Evolutionary conservation across 2,797 vertebrate species (phyloP).

Genomic region (Syngnathus acus): DNA sequence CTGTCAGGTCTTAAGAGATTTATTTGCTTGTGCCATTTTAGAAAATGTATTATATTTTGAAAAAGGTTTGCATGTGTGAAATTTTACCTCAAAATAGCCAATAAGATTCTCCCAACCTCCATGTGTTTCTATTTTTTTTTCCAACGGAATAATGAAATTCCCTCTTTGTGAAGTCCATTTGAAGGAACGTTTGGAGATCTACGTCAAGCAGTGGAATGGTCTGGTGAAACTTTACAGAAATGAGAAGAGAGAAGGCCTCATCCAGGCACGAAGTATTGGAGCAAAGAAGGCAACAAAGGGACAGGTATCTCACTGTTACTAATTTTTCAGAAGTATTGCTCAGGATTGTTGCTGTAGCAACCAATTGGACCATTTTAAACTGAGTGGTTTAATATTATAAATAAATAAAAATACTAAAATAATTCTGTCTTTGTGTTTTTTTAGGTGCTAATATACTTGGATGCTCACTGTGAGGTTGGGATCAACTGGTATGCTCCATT

Average conservation of each 20-base stretch:
- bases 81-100: not conserved
- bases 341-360: not conserved
- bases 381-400: not conserved
- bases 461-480: conserved; percentile 96
- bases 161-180: conserved; percentile 74
- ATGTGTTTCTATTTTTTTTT: not conserved
- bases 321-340: too few relatives aligned
- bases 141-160: not conserved
- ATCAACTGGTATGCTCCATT: conserved; percentile 96
- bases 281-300: conserved; percentile 81
- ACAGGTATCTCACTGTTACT: conserved; percentile 45
- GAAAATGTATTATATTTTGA: not conserved
- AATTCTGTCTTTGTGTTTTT: conserved; percentile 9
- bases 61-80: not conserved
- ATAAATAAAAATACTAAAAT: not conserved
- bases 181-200: conserved; percentile 86
- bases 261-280: conserved; percentile 95
- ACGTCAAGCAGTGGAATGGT: conserved; percentile 94
- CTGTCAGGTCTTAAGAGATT: not conserved
- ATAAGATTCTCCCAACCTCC: not conserved
- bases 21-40: not conserved
- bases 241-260: conserved; percentile 93
- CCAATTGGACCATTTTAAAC: not conserved
- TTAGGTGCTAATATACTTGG: conserved; percentile 94
- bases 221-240: conserved; percentile 95